phyloP scores from a whole-genome alignment of 2,888 invertebrate genomes.

The Nipponacmea schrenckii region DNA sequence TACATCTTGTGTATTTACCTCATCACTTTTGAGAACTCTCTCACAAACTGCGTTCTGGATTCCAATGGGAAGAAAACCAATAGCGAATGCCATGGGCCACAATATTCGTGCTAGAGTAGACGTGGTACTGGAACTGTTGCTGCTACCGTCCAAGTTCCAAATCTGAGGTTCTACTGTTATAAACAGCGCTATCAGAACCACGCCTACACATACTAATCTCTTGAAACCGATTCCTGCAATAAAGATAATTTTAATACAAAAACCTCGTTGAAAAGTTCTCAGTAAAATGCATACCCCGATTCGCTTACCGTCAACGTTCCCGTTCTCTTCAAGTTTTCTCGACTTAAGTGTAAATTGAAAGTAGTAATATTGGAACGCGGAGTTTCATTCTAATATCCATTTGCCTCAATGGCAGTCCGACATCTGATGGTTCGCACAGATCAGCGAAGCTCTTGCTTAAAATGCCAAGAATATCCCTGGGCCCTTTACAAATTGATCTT shows the following conservation, averaged over 20 bases:
- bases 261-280: neutral
- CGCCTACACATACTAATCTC: conserved; percentile 37
- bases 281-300: too few relatives aligned
- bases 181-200: conserved; percentile 47
- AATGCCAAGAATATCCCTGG: too few relatives aligned
- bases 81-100: conserved; percentile 48
- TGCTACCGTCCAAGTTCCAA: conserved; percentile 44
- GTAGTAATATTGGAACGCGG: too few relatives aligned
- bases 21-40: conserved; percentile 39
- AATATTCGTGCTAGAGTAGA: conserved; percentile 32
- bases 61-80: conserved; percentile 48
- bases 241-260: neutral
- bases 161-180: conserved; percentile 49
- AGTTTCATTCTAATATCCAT: too few relatives aligned
- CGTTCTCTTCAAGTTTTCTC: too few relatives aligned
- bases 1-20: conserved; percentile 28
- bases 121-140: conserved; percentile 23
- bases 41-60: conserved; percentile 46
- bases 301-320: too few relatives aligned
- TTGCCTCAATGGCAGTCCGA: too few relatives aligned
- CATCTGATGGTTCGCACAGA: too few relatives aligned
- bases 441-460: too few relatives aligned
- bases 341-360: too few relatives aligned
- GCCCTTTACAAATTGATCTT: too few relatives aligned
- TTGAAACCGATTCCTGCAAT: conserved; percentile 40